Base-by-base conservation (phyloP, 2,888 invertebrate species). In the Cremastinae sp. region DNA sequence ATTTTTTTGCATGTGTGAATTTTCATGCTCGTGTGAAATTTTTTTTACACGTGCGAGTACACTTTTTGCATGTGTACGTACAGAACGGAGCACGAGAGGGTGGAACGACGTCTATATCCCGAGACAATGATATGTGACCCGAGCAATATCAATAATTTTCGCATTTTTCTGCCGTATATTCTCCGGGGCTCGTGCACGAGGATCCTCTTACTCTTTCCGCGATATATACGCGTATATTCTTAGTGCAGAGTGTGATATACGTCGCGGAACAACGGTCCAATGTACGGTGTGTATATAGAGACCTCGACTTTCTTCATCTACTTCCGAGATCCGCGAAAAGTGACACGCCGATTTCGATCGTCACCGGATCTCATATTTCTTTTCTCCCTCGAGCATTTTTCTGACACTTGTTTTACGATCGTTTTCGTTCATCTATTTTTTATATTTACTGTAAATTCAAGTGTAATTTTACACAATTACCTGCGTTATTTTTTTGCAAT, bases 71-170 rank as follows among this genome's bases (percentile, higher is more conserved):
- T n/a, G n/a, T n/a, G n/a, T n/a, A n/a, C n/a, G n/a, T n/a, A n/a
- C n/a, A 41, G 53, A 68, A 71, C 10, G 28, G 47, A 51, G 68
- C 18, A 54, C 34, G 84, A 79, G 81, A 82, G 81, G 81, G 80
- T 80, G 82, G 81, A 81, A 79, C 86, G 84, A 89, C 85, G 88
- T 88, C 89, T 89, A 88, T 88, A 88, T 87, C 83, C 83, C 85
- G 81, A 86, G 87, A 89, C 89, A 88, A 88, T 88, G 89, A 89
- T 89, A 90, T 89, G 89, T 89, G 88, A 88, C 85, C 85, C 83
- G 75, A 81, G 88, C 85, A 87, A 88, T 89, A 89, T 89, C 88
- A 89, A 89, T 89, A 89, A 89, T 89, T 89, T 89, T 89, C 88
- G 81, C 89, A 88, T 89, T 88, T 87, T 88, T 87, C 85, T 86